A percentile compares a stretch with the other conserved stretches of the same genome.
Conservation (phyloP, 2,888 invertebrate species). For the Trisateles emortualis region DNA sequence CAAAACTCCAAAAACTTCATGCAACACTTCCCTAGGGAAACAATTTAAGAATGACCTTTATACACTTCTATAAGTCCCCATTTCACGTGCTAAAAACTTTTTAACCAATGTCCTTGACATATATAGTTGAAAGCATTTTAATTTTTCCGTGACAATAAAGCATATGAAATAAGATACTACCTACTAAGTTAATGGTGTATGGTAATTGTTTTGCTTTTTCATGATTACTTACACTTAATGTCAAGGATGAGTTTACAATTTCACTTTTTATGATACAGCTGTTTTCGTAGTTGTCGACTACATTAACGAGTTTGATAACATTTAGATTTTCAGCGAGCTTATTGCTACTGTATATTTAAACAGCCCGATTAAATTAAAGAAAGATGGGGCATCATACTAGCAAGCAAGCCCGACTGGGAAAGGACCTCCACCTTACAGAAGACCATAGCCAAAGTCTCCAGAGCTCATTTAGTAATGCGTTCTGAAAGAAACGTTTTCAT, state of each 20-base stretch:
- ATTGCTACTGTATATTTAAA: no score
- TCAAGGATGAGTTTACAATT: slow-evolving; percentile 26
- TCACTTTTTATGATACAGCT: background rate
- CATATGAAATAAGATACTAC: background rate
- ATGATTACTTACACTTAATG: slow-evolving; percentile 25
- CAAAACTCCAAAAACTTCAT: background rate
- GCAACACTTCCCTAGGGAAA: background rate
- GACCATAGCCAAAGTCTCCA: no score
- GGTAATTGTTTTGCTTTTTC: slow-evolving; percentile 16
- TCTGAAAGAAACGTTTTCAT: no score
- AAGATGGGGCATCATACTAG: no score
- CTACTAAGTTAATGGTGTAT: background rate
- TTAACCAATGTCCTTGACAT: slow-evolving; percentile 27
- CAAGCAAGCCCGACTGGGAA: no score
- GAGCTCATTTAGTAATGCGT: no score
- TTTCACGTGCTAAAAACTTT: slow-evolving; percentile 1
- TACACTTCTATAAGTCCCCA: background rate
- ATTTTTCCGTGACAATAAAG: slow-evolving; percentile 16
- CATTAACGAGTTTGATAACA: no score
- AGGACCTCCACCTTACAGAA: no score
- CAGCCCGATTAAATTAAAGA: no score
- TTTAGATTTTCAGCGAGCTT: no score
- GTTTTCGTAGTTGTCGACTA: no score
- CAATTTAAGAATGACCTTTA: background rate
- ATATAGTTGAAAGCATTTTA: slow-evolving; percentile 22